Conservation (phyloP, 2,888 invertebrate genomes). For the Cryptophagus acutangulus region DNA sequence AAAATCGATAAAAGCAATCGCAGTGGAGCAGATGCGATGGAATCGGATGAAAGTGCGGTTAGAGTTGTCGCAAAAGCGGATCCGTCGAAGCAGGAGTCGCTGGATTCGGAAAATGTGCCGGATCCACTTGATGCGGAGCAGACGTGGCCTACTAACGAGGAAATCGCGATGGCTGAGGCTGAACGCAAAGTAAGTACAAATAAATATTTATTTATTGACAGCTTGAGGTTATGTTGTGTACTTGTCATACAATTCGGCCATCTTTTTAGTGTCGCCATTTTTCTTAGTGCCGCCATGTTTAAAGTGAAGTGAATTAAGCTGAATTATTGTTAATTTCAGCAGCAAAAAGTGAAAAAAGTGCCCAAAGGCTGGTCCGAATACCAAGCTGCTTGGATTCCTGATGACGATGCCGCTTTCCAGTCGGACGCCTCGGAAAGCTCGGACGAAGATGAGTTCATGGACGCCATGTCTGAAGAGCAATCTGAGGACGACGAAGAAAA, state of each 20-base stretch:
- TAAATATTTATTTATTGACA: not conserved
- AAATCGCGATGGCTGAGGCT: conserved; percentile 68
- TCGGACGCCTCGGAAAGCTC: conserved; percentile 52
- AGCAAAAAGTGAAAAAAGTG: conserved; percentile 66
- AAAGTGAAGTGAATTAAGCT: not conserved
- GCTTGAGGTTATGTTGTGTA: not conserved
- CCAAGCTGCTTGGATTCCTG: conserved; percentile 91
- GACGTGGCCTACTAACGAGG: conserved; percentile 94
- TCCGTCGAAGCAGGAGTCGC: conserved; percentile 64
- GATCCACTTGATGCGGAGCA: conserved; percentile 95
- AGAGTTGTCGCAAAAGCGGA: conserved; percentile 53
- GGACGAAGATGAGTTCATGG: conserved; percentile 54
- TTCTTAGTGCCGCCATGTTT: no score
- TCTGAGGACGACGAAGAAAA: conserved; percentile 60
- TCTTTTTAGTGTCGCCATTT: no score
- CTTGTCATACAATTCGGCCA: no score
- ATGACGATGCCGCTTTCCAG: conserved; percentile 54
- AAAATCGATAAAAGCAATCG: conserved; percentile 48
- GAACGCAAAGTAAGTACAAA: conserved; percentile 41
- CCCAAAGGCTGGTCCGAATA: conserved; percentile 97
- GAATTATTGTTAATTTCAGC: conserved; percentile 14
- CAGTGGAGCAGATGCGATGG: conserved; percentile 24
- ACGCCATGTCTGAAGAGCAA: conserved; percentile 42
- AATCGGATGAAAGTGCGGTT: conserved; percentile 29
- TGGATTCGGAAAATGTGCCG: conserved; percentile 74